Evolutionary conservation across 2,888 invertebrate genomes (phyloP).

Genomic region (Phragmatobia fuliginosa): DNA sequence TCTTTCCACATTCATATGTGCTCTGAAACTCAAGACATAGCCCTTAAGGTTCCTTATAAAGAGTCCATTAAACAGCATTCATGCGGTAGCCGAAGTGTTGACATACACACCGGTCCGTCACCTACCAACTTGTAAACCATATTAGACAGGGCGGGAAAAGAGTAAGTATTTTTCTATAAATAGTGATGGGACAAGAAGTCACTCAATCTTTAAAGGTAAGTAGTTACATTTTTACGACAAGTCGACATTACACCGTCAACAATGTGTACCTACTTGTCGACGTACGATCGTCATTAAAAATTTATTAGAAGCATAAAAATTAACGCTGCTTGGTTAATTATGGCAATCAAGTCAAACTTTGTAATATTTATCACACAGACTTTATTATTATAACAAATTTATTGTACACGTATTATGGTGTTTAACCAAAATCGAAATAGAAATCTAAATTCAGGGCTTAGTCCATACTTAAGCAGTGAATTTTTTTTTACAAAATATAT

Average conservation of each 20-base stretch:
- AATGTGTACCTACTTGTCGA: background rate
- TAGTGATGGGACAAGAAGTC: constrained; percentile 35
- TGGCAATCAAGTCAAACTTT: background rate
- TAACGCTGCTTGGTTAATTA: background rate
- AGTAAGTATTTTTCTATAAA: constrained; percentile 25
- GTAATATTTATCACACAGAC: background rate
- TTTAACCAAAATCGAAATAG: background rate
- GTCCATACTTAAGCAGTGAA: too few relatives aligned
- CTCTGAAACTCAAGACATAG: constrained; percentile 33
- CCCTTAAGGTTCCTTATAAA: constrained; percentile 39
- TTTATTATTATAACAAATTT: background rate
- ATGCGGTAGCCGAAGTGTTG: constrained; percentile 26
- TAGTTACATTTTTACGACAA: constrained; percentile 18
- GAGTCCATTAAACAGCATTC: constrained; percentile 38
- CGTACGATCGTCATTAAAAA: background rate
- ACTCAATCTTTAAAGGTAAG: constrained; percentile 5
- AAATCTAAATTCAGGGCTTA: too few relatives aligned
- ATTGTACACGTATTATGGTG: too few relatives aligned
- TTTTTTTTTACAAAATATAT: too few relatives aligned
- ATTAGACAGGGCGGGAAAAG: constrained; percentile 28
- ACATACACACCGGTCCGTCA: constrained; percentile 25
- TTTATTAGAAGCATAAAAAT: background rate
- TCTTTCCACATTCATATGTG: constrained; percentile 24
- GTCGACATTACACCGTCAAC: background rate
- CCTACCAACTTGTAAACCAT: constrained; percentile 33